phyloP scores from a whole-genome alignment of 2,888 invertebrate species.

The Mythimna vitellina region DNA sequence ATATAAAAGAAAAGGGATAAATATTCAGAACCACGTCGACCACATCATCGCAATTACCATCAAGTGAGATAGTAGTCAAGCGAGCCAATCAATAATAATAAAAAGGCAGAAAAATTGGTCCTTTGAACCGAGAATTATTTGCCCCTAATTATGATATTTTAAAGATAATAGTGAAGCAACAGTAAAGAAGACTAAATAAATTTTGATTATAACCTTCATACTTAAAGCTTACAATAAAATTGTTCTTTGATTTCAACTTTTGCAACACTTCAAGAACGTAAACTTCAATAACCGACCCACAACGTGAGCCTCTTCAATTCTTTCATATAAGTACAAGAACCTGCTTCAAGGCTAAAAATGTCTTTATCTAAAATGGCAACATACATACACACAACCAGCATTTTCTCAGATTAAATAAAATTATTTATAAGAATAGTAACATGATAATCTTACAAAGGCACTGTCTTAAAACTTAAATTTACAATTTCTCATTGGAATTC shows the following conservation, averaged over 20 bases:
- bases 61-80: too few species aligned
- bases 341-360: conserved; percentile 7
- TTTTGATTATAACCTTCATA: conserved; percentile 29
- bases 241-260: not conserved
- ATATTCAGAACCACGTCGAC: not conserved
- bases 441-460: conserved; percentile 57
- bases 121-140: not conserved
- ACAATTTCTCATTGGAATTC: conserved; percentile 84
- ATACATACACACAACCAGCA: not conserved
- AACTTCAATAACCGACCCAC: not conserved
- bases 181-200: not conserved
- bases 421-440: conserved; percentile 1
- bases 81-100: too few species aligned
- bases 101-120: not conserved
- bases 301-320: not conserved
- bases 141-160: not conserved
- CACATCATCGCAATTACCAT: too few species aligned
- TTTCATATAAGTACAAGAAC: not conserved
- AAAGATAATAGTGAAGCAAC: not conserved
- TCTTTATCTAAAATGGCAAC: conserved; percentile 24
- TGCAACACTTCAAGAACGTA: not conserved
- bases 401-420: not conserved
- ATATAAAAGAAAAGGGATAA: not conserved
- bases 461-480: conserved; percentile 28
- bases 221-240: not conserved